A percentile compares a stretch with the other conserved stretches of the same genome.
phyloP scores from a whole-genome alignment of 2,888 invertebrate species.

The Empis stercorea region DNA sequence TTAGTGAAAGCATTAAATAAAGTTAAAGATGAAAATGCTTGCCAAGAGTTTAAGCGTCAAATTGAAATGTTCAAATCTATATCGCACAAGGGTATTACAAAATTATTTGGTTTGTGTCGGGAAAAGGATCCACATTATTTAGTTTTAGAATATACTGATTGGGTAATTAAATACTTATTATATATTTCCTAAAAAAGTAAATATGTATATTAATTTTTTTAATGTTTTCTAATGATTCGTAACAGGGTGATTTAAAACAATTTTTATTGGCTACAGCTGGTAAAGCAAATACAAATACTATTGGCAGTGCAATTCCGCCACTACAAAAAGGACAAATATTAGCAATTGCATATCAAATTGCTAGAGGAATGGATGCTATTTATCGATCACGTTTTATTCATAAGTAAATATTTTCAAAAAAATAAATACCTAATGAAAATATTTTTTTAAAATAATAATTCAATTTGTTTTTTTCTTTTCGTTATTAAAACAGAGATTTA shows the following conservation, averaged over 20 bases:
- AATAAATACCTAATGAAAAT: too few relatives aligned
- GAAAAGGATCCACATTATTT: conserved; percentile 79
- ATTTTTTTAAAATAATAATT: too few relatives aligned
- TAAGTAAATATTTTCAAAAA: too few relatives aligned
- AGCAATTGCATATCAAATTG: conserved; percentile 60
- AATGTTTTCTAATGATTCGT: conserved; percentile 4
- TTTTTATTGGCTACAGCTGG: conserved; percentile 53
- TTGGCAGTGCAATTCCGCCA: conserved; percentile 36
- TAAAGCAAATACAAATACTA: conserved; percentile 26
- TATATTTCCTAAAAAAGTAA: too few relatives aligned
- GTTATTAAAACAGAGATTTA: conserved; percentile 62
- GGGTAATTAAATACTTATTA: conserved; percentile 58
- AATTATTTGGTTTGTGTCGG: conserved; percentile 67
- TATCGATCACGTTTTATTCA: conserved; percentile 68
- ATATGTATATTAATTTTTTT: not conserved
- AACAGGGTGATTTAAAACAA: conserved; percentile 82
- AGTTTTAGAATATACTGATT: conserved; percentile 84
- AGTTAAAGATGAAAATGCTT: conserved; percentile 61
- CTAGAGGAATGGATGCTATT: conserved; percentile 68
- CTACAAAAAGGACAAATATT: conserved; percentile 54
- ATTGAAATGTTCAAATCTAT: conserved; percentile 73
- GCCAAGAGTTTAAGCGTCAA: conserved; percentile 78
- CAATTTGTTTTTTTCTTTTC: too few relatives aligned
- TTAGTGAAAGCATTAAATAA: conserved; percentile 66
- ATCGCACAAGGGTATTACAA: conserved; percentile 69